Conservation (phyloP, 2,113 vertebrate species). For the Bucco capensis region DNA sequence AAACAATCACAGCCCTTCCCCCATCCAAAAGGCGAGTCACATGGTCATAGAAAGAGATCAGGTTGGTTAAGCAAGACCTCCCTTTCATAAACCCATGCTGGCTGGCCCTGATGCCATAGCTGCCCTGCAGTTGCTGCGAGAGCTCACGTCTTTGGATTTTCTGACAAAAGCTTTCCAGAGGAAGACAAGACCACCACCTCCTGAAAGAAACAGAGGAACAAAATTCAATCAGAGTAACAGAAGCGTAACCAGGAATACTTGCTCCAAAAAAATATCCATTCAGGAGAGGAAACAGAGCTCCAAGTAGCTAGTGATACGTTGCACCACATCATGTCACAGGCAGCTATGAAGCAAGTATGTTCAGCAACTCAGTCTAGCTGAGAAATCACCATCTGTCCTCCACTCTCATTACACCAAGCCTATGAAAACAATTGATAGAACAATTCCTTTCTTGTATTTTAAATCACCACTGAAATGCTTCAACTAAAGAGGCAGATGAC, state of each 20-base stretch:
- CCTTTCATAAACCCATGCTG: too few relatives aligned
- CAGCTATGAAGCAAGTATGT: neutral
- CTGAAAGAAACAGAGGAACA: neutral
- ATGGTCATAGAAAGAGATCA: too few relatives aligned
- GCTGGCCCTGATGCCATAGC: too few relatives aligned
- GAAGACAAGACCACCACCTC: neutral
- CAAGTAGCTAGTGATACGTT: neutral
- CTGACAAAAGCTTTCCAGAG: neutral
- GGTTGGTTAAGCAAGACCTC: too few relatives aligned
- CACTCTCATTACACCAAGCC: neutral
- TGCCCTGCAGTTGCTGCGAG: too few relatives aligned
- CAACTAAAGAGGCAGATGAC: neutral
- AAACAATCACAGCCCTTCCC: too few relatives aligned
- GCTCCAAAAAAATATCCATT: neutral
- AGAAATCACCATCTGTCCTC: neutral
- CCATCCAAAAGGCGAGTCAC: too few relatives aligned
- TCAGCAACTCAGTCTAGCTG: neutral
- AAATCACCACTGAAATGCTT: neutral
- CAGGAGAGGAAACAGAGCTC: neutral
- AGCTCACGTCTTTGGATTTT: neutral
- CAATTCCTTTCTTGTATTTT: neutral
- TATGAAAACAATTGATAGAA: neutral
- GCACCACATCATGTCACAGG: neutral
- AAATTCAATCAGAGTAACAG: neutral
- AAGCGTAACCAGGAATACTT: neutral